Evolutionary conservation across 2,888 invertebrate genomes (phyloP).

Genomic region (Herminia tarsipennalis): DNA sequence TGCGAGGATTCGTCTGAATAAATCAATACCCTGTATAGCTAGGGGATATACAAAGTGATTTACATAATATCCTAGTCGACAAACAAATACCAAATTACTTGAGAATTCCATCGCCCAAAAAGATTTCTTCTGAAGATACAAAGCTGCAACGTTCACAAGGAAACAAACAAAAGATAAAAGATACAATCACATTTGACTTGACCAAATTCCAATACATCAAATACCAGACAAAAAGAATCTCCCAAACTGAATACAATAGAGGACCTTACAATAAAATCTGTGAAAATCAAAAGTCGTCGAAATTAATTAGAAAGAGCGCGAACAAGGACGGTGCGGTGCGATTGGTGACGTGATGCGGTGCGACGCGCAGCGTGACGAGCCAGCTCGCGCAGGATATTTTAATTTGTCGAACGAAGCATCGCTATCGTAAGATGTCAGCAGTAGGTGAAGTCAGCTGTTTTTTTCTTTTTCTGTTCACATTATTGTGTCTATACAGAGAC

Average conservation of each 20-base stretch:
- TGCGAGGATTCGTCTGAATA: no score
- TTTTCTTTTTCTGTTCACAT: background rate
- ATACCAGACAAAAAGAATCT: constrained; percentile 16
- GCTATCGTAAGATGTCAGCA: background rate
- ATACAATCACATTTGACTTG: constrained; percentile 7
- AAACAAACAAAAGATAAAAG: constrained; percentile 7
- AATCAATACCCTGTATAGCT: no score
- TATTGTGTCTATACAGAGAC: no score
- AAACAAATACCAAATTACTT: background rate
- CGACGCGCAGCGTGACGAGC: constrained; percentile 22
- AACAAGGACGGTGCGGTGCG: constrained; percentile 11
- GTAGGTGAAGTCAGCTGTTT: no score
- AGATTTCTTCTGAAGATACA: background rate
- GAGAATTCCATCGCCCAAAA: background rate
- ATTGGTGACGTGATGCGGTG: background rate
- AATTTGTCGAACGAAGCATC: constrained; percentile 38
- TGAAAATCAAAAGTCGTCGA: constrained; percentile 31
- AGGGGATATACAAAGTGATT: background rate
- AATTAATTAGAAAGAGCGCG: constrained; percentile 42
- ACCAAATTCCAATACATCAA: constrained; percentile 38
- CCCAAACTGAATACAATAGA: constrained; percentile 26
- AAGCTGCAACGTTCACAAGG: background rate
- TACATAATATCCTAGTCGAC: background rate
- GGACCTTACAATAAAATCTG: constrained; percentile 11
- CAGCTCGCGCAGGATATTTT: constrained; percentile 48